Base-by-base conservation (phyloP, 2,888 invertebrate species). In the Torymus auratus region DNA sequence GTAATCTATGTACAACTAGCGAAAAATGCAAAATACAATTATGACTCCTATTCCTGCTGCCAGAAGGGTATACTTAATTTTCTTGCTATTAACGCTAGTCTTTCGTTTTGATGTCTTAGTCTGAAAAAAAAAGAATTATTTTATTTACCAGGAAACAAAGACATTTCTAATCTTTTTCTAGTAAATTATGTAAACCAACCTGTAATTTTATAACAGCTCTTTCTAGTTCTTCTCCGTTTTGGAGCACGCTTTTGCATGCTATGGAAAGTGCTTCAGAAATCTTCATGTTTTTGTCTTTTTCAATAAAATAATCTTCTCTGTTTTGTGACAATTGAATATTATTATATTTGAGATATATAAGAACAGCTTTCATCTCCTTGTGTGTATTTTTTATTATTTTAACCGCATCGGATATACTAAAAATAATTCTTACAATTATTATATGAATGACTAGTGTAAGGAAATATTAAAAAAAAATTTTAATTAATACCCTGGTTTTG, bases 211-310 rank as follows among this genome's bases (percentile, higher is more conserved):
- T 55, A 50, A 72, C 14, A 50, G 56, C 28, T 15, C 0, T 10
- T 50, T 82, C 72, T 2, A 79, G 69, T 20, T 41, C 11, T 15
- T 55, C 53, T 20, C 78, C 23, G 68, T 78, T 65, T 62, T 60
- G 3, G 23, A 69, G 41, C 11, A 82, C 53, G 73, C 17, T 53
- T 2, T 55, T 15, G 13, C n/a, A 68, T 52, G 58, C 76, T 28
- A 20, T 14, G 4, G 55, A 12, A 4, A 79, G 53, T 13, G 50
- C 82, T 73, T 79, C 14, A 52, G 82, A 79, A 50, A 23, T 50
- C 77, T 55, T 82, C 15, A 77, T 55, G 61, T 79, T 76, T 50
- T 76, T 69, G 61, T 82, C 50, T n/a, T 14, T 64, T 1, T 79
- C 79, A 17, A 82, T 52, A 60, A 77, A 76, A 60, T 17, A 73